Conservation (phyloP, 2,113 vertebrate genomes). For the Cyanoliseus patagonus region DNA sequence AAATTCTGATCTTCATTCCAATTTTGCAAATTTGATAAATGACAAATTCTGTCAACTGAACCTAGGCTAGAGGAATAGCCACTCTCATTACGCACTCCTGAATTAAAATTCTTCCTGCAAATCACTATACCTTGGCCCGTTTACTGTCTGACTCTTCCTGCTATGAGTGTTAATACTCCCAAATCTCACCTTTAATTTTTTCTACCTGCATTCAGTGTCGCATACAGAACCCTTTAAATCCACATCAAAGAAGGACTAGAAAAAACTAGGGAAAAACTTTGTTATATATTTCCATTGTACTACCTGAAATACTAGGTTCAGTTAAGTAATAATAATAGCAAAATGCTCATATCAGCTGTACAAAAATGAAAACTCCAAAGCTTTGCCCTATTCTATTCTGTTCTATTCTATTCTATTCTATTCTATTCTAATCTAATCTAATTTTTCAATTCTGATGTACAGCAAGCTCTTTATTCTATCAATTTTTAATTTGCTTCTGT, state of each 20-base stretch:
- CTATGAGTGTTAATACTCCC: background rate
- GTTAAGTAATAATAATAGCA: background rate
- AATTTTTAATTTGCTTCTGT: background rate
- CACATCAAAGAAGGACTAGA: background rate
- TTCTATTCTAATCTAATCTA: no score
- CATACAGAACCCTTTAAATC: background rate
- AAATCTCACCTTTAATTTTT: background rate
- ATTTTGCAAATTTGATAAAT: background rate
- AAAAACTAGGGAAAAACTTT: background rate
- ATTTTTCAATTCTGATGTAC: background rate
- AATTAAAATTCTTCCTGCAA: background rate
- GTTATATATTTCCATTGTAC: background rate
- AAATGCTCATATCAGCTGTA: background rate
- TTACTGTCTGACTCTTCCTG: background rate
- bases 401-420: background rate
- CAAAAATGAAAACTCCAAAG: background rate
- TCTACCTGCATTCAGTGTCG: background rate
- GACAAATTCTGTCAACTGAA: background rate
- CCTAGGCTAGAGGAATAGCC: background rate
- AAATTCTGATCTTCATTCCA: background rate
- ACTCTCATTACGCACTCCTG: background rate
- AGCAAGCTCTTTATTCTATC: background rate
- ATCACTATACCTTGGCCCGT: background rate
- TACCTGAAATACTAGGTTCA: background rate
- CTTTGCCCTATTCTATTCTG: background rate